Percentiles rank a stretch among this genome's conserved stretches.
Conservation (phyloP, 1,140 invertebrate genomes). For the Halyomorpha halys region DNA sequence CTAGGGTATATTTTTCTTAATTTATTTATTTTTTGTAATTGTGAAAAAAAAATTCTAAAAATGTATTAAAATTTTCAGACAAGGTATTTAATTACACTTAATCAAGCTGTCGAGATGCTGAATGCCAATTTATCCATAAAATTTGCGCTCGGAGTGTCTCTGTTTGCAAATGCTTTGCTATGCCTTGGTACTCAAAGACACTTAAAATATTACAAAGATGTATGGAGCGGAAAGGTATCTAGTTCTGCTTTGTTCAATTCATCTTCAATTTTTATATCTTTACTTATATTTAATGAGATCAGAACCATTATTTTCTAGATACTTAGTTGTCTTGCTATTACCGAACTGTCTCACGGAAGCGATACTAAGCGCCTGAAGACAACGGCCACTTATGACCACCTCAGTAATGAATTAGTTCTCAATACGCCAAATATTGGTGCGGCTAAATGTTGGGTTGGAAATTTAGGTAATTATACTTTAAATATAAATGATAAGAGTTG, state of each 20-base stretch:
- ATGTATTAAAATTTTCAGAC: conserved; percentile 40
- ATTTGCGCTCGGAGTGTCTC: conserved; percentile 50
- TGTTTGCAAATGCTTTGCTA: conserved; percentile 57
- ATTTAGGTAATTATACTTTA: conserved; percentile 67
- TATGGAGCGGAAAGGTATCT: conserved; percentile 54
- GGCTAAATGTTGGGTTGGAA: conserved; percentile 89
- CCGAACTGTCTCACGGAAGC: conserved; percentile 85
- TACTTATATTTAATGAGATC: neutral
- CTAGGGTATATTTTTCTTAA: conserved; percentile 42
- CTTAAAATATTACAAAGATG: conserved; percentile 53
- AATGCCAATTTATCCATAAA: conserved; percentile 58
- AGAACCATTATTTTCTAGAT: conserved; percentile 22
- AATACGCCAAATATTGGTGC: conserved; percentile 86
- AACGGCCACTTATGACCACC: conserved; percentile 73
- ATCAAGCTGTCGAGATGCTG: conserved; percentile 54
- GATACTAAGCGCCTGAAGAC: conserved; percentile 85
- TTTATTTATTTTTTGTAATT: conserved; percentile 1
- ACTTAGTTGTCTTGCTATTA: conserved; percentile 70
- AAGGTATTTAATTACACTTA: conserved; percentile 55
- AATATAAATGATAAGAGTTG: too few species aligned
- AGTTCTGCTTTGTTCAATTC: neutral
- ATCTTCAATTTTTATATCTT: neutral
- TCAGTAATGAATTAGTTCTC: conserved; percentile 70
- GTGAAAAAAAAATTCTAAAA: conserved; percentile 1
- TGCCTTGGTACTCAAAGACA: conserved; percentile 69